These are phyloP conservation scores for Sarcophaga subvicina DNA, from an alignment of 2,888 invertebrate genomes.

Conservation along the genomic window DNA sequence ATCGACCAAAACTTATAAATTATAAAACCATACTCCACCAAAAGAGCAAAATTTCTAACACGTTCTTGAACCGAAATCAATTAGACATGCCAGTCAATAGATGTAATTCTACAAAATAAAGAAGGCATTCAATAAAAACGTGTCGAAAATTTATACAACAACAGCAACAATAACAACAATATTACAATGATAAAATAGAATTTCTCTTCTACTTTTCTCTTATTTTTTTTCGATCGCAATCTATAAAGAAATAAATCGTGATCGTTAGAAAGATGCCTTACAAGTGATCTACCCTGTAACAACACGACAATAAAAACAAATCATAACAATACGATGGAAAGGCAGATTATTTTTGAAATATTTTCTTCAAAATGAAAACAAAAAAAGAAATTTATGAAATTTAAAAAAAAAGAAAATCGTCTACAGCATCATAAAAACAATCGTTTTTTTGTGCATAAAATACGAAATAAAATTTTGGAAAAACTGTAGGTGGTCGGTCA, in stretches of 20 bases:
- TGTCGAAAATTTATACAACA: conserved; percentile 31
- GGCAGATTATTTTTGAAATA: background rate
- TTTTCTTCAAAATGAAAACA: background rate
- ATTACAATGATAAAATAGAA: background rate
- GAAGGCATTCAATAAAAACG: conserved; percentile 17
- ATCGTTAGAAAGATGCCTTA: conserved; percentile 22
- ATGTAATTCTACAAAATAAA: background rate
- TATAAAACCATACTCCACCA: conserved; percentile 4
- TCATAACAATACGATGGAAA: conserved; percentile 32
- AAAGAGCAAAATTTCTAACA: conserved; percentile 12
- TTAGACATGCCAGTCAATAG: conserved; percentile 37
- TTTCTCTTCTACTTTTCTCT: background rate
- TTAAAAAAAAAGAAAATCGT: background rate
- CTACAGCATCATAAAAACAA: background rate
- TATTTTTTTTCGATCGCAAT: conserved; percentile 5
- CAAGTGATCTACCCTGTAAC: conserved; percentile 14
- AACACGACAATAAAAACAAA: background rate
- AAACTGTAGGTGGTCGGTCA: conserved; percentile 25
- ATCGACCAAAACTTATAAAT: conserved; percentile 9
- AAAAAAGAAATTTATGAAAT: conserved; percentile 28
- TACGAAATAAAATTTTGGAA: background rate
- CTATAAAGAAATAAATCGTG: conserved; percentile 9
- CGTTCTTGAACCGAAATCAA: conserved; percentile 37
- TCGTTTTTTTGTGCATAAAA: too few species aligned
- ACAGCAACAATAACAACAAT: conserved; percentile 8